Evolutionary conservation across 37 sponge, comb jelly and placozoan genomes (phyloP).

Genomic region (Chondrosia reniformis): DNA sequence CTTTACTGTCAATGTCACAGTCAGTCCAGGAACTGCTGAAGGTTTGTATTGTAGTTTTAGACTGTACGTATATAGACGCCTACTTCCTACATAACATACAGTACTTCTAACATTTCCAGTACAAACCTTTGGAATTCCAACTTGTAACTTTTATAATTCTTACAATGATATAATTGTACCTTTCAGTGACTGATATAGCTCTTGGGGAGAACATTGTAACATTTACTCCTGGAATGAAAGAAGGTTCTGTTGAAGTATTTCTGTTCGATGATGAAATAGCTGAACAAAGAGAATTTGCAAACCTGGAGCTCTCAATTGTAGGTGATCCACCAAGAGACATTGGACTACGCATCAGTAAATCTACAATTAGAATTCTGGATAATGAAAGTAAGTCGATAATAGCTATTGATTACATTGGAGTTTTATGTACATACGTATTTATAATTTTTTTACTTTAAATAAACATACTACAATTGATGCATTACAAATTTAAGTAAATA

Average conservation of each 20-base stretch:
- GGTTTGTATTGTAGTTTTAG: no score
- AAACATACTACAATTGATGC: no score
- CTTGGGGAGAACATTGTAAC: background rate
- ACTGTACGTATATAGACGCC: no score
- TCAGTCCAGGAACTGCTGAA: background rate
- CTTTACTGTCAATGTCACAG: background rate
- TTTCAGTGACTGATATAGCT: no score
- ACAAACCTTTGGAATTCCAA: no score
- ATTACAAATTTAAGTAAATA: no score
- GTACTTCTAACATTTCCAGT: no score
- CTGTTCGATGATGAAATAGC: background rate
- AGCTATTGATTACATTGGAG: no score
- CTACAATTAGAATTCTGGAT: background rate
- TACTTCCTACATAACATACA: no score
- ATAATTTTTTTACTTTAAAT: background rate
- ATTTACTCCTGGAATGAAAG: background rate
- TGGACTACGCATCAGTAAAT: constrained; percentile 15
- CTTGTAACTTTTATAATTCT: no score
- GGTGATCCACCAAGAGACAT: background rate
- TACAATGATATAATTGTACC: no score
- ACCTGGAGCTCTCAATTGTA: background rate
- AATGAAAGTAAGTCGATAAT: constrained; percentile 4
- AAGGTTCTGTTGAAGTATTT: background rate
- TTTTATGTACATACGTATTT: background rate
- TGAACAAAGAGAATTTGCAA: background rate